phyloP scores from a whole-genome alignment of 2,888 invertebrate species.

The Limulus polyphemus region DNA sequence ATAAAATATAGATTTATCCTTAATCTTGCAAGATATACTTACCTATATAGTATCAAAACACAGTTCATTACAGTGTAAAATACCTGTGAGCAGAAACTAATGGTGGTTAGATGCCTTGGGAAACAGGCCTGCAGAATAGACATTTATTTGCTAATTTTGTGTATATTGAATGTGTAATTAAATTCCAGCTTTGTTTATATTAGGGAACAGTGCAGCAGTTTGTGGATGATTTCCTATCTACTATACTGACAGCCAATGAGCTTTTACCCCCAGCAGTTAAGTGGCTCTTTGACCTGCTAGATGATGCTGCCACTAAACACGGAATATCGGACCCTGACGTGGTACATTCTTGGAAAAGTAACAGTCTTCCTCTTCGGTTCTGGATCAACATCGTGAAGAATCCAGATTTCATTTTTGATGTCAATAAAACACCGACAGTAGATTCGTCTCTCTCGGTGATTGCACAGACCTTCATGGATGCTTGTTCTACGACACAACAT shows the following conservation, averaged over 20 bases:
- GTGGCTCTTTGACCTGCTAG: constrained; percentile 36
- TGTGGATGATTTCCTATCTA: constrained; percentile 43
- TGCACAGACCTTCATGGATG: constrained; percentile 36
- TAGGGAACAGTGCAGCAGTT: constrained; percentile 61
- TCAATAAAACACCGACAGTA: constrained; percentile 32
- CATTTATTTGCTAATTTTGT: too few relatives aligned
- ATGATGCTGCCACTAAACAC: constrained; percentile 32
- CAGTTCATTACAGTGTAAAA: too few relatives aligned
- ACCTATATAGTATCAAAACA: too few relatives aligned
- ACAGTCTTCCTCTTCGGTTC: constrained; percentile 34
- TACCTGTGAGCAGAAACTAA: too few relatives aligned
- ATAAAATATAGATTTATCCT: too few relatives aligned
- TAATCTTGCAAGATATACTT: too few relatives aligned
- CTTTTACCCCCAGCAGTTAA: constrained; percentile 34
- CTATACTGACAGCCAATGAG: constrained; percentile 30
- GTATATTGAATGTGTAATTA: too few relatives aligned
- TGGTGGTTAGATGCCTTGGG: too few relatives aligned
- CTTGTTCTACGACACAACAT: constrained; percentile 31
- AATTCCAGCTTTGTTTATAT: not conserved
- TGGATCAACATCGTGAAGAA: constrained; percentile 38
- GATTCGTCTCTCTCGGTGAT: constrained; percentile 36
- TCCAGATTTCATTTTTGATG: constrained; percentile 36
- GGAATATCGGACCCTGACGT: constrained; percentile 29
- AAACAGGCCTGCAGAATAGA: too few relatives aligned
- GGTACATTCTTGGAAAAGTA: constrained; percentile 32